These are phyloP conservation scores for Parazoanthus swiftii DNA, from an alignment of 92 coral and sea anemone species.

Conservation along the genomic window DNA sequence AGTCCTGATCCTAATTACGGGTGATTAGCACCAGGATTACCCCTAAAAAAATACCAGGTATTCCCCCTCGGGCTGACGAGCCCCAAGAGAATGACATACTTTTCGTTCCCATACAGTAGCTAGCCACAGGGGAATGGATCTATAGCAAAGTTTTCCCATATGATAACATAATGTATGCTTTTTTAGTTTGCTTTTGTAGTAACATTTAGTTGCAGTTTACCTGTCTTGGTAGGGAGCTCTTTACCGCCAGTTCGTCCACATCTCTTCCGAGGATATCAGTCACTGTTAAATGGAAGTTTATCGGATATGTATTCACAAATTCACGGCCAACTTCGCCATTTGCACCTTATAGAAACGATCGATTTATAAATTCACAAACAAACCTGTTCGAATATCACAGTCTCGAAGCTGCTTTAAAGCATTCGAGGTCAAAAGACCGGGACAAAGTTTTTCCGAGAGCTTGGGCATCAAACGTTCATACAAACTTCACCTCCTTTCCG, in stretches of 20 bases:
- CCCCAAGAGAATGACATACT: too few relatives aligned
- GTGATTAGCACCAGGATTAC: too few relatives aligned
- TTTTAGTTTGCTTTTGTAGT: too few relatives aligned
- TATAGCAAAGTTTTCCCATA: too few relatives aligned
- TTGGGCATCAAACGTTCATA: slow-evolving; percentile 23
- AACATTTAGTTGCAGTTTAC: neutral
- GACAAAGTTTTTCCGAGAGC: slow-evolving; percentile 31
- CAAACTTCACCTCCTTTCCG: too few relatives aligned
- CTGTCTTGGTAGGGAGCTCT: slow-evolving; percentile 15
- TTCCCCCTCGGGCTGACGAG: too few relatives aligned
- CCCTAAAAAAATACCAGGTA: too few relatives aligned
- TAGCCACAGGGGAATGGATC: too few relatives aligned
- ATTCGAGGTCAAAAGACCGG: slow-evolving; percentile 30
- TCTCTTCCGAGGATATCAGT: slow-evolving; percentile 32
- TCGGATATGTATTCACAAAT: too few relatives aligned
- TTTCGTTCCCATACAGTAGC: too few relatives aligned
- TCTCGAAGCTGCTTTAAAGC: slow-evolving; percentile 19
- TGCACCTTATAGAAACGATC: neutral
- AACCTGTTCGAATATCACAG: slow-evolving; percentile 28
- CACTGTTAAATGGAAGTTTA: neutral
- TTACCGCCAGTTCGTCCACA: slow-evolving; percentile 16
- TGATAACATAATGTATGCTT: too few relatives aligned
- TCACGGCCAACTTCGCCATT: neutral
- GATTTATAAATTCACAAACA: neutral
- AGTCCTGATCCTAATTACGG: too few relatives aligned